Evolutionary conservation across 1,140 invertebrate genomes (phyloP).

Genomic region (Drosophila funebris): DNA sequence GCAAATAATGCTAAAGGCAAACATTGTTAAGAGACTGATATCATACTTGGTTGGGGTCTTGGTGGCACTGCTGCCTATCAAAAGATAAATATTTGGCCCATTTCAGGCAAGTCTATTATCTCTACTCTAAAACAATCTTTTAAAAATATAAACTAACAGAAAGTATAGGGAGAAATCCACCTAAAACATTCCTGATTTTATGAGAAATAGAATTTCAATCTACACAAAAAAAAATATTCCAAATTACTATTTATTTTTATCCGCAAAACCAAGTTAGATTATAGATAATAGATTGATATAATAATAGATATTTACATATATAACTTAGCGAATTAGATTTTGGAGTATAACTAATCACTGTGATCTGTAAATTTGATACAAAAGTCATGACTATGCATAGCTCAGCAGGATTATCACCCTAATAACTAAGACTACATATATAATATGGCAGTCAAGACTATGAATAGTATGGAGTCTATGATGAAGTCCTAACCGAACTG

Average conservation of each 20-base stretch:
- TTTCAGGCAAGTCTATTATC: constrained; percentile 45
- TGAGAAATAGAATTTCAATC: too few species aligned
- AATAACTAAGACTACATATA: constrained; percentile 6
- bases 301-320: too few species aligned
- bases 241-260: too few species aligned
- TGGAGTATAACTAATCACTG: not conserved
- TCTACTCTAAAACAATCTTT: constrained; percentile 3
- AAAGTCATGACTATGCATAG: not conserved
- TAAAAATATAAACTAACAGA: not conserved
- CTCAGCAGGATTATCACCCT: not conserved
- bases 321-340: too few species aligned
- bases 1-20: constrained; percentile 22
- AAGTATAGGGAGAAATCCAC: too few species aligned
- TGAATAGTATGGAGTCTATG: not conserved
- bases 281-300: not conserved
- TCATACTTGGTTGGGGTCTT: not conserved
- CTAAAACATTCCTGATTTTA: too few species aligned
- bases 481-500: constrained; percentile 33
- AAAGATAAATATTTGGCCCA: constrained; percentile 31
- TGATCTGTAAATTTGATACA: not conserved
- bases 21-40: constrained; percentile 20
- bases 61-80: too few species aligned
- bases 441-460: not conserved
- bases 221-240: too few species aligned
- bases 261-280: too few species aligned